phyloP scores from a whole-genome alignment of 2,888 invertebrate species.

The Eupithecia centaureata region DNA sequence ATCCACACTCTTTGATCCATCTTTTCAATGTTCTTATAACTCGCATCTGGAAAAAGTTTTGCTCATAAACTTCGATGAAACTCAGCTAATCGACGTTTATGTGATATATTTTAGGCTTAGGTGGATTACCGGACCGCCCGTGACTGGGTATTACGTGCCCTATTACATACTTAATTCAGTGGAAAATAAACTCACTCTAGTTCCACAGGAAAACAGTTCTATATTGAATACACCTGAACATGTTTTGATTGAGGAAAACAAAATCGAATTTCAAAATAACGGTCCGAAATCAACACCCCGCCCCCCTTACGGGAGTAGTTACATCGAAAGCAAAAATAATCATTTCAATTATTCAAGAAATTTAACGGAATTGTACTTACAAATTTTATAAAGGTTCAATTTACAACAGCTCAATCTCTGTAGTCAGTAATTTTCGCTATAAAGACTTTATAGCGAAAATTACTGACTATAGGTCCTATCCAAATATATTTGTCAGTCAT shows the following conservation, averaged over 20 bases:
- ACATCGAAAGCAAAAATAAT: neutral
- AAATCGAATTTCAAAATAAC: neutral
- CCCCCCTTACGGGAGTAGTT: neutral
- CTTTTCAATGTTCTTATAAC: neutral
- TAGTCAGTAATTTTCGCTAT: no score
- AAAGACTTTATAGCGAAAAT: no score
- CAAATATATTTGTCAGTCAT: no score
- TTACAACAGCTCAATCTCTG: neutral
- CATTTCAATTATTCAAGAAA: no score
- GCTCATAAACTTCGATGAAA: neutral
- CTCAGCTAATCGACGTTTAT: neutral
- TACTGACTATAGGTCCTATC: no score
- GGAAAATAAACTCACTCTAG: neutral
- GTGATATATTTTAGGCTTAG: neutral
- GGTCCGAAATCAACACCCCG: neutral
- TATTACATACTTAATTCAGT: neutral
- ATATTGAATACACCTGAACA: no score
- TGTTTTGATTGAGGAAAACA: neutral
- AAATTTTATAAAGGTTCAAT: neutral
- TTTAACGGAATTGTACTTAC: neutral
- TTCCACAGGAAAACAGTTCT: neutral
- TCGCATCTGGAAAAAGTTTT: neutral
- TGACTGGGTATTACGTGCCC: slow-evolving; percentile 1
- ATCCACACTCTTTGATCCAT: no score
- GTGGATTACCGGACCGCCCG: neutral